Evolutionary conservation across 1,140 invertebrate species (phyloP).

Genomic region (Heliconius hermathena): DNA sequence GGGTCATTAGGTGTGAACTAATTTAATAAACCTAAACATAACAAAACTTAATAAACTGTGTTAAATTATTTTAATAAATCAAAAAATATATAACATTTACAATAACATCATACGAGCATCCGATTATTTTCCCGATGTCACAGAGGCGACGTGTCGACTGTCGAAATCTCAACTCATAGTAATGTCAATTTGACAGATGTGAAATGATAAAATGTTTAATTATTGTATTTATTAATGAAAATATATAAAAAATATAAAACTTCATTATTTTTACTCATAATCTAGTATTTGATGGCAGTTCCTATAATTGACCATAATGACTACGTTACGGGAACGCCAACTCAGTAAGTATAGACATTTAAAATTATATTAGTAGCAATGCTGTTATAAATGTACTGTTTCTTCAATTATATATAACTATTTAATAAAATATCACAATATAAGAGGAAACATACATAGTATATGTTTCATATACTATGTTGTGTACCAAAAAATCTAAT

Average conservation of each 20-base stretch:
- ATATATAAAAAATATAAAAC: constrained; percentile 23
- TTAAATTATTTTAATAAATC: no score
- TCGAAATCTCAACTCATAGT: constrained; percentile 11
- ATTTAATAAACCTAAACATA: no score
- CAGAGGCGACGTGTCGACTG: constrained; percentile 40
- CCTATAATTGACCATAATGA: constrained; percentile 76
- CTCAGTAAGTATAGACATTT: constrained; percentile 83
- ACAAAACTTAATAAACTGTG: no score
- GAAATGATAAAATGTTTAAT: constrained; percentile 16
- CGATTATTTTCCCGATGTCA: background rate
- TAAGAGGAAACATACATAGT: no score
- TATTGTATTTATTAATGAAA: background rate
- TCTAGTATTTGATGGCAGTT: constrained; percentile 38
- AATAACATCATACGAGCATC: background rate
- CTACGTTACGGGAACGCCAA: constrained; percentile 87
- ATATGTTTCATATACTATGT: background rate
- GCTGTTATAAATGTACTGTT: background rate
- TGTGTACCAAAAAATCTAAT: background rate
- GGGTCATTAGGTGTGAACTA: no score
- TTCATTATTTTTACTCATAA: background rate
- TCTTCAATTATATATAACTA: background rate
- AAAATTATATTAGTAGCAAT: background rate
- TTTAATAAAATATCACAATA: background rate
- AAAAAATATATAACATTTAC: no score
- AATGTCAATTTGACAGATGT: constrained; percentile 38